Percentiles rank a stretch among this genome's conserved stretches.
Conservation (phyloP, 2,113 vertebrate species). For the Mesembrinibis cayennensis region DNA sequence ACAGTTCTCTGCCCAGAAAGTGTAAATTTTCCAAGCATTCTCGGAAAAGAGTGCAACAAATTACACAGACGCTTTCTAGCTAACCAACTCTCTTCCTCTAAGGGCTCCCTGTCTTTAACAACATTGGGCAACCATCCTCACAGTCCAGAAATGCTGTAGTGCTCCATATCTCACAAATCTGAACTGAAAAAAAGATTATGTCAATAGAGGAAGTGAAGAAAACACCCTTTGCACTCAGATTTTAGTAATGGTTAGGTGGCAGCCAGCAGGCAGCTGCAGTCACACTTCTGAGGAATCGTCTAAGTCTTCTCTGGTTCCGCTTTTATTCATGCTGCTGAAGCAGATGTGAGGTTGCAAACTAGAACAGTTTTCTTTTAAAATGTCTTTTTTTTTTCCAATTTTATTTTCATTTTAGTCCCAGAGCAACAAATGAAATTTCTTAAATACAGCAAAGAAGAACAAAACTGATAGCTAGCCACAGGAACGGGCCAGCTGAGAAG, state of each 20-base stretch:
- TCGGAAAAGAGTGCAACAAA: background rate
- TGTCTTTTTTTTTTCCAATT: fast-evolving
- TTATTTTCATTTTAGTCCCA: background rate
- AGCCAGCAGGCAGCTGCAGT: background rate
- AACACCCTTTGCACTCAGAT: background rate
- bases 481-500: background rate
- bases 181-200: background rate
- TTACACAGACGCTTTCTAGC: background rate
- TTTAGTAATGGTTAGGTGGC: background rate
- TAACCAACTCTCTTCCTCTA: background rate
- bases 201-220: background rate
- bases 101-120: background rate
- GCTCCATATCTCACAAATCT: background rate
- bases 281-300: background rate
- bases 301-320: background rate
- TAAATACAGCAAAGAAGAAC: background rate
- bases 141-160: background rate
- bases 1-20: background rate
- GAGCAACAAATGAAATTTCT: background rate
- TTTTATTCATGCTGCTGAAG: background rate
- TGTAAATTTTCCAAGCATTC: background rate
- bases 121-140: background rate
- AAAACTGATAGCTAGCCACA: background rate
- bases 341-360: background rate
- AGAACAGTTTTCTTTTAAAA: background rate